Evolutionary conservation across 1,140 invertebrate species (phyloP), one percentile per base, ranked within the genome.

Genomic region (Drosophila grimshawi): DNA sequence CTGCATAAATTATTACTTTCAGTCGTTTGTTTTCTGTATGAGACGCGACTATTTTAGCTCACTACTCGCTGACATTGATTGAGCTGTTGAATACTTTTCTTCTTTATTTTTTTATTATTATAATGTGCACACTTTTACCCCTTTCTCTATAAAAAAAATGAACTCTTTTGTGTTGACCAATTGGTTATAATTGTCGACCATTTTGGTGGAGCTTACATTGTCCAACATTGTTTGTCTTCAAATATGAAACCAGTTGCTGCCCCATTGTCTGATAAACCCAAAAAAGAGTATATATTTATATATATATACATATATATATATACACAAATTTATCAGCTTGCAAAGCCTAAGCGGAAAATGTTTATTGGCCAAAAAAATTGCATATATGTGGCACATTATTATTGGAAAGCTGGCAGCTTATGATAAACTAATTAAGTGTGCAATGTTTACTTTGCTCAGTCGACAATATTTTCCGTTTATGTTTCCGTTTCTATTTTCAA

Each of bases 1-100:
- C 76, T 78, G 79, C 82, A 88, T 86, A 86, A 86, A 88, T 88
- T 77, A 88, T 82, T 82, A 80, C 80, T 74, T 80, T 49, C 43
- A 68, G 83, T 79, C 52, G 37, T 76, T 76, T 78, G 19, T 19
- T 19, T 19, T 19, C 2, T 19, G 19, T 19, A 76, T 76, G 49
- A 41, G 62, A 37, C 52, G 56, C 72, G 80, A 72, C 68, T 80
- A 71, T 82, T 82, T 85, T 77, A 67, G 65, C 81, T 72, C 32
- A 46, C 32, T 19, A 19, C 19, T 19, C 19, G 19, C 61, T 79
- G 85, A 88, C 83, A 75, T 88, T 80, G 85, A 88, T 88, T 74
- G 81, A 88, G 73, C 77, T 83, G 83, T 89, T 83, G 69, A 19
- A 68, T 74, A 74, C 66, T 77, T 63, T 73, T 51, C 59, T 68